Evolutionary conservation across 2,888 invertebrate genomes (phyloP).

Genomic region (Hydriomena furcata): DNA sequence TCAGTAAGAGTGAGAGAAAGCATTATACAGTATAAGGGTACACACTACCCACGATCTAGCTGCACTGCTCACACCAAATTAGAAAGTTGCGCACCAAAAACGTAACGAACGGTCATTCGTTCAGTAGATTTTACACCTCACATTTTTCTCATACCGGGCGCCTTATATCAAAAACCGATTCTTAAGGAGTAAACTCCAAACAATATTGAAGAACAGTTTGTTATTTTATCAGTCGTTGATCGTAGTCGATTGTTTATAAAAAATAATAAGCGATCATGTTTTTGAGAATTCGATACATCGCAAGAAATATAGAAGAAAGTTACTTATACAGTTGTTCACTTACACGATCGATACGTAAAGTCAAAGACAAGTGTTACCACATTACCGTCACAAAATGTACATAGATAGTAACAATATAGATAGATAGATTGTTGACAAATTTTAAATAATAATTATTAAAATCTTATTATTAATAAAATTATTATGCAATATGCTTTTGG

Average conservation of each 20-base stretch:
- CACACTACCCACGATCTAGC: too few species aligned
- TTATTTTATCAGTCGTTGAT: too few species aligned
- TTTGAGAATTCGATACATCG: background rate
- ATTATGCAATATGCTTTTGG: conserved; percentile 36
- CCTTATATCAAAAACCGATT: too few species aligned
- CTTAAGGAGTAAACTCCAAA: too few species aligned
- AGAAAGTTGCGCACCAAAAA: too few species aligned
- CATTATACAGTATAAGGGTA: too few species aligned
- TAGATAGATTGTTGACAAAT: conserved; percentile 60
- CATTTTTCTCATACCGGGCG: too few species aligned
- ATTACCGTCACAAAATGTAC: conserved; percentile 62
- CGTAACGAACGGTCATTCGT: too few species aligned
- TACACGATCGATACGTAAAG: conserved; percentile 28
- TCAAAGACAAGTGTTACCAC: conserved; percentile 70
- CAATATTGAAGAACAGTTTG: too few species aligned
- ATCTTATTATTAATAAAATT: conserved; percentile 11
- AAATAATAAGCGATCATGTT: background rate
- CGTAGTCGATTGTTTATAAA: background rate
- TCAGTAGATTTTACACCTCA: too few species aligned
- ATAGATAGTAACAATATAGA: conserved; percentile 26
- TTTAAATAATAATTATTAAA: conserved; percentile 22
- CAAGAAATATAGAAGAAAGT: background rate
- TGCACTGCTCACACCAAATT: too few species aligned
- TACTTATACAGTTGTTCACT: conserved; percentile 6
- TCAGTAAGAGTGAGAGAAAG: too few species aligned